These are phyloP conservation scores for Urocyon cinereoargenteus DNA, from an alignment of 2,797 vertebrate genomes.

Conservation along the genomic window DNA sequence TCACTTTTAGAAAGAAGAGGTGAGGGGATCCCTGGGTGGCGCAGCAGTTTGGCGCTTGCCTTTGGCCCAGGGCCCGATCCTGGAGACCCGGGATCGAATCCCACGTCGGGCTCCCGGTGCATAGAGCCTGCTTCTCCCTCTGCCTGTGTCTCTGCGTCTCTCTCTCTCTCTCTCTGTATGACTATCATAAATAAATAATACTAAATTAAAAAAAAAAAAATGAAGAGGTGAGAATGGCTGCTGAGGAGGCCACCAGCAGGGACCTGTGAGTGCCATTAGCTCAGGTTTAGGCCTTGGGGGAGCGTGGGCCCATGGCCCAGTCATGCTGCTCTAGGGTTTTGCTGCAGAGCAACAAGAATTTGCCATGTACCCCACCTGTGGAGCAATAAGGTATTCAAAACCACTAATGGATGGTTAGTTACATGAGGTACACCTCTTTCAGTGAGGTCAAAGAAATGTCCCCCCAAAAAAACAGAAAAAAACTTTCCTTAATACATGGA, in stretches of 20 bases:
- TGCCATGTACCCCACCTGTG: neutral
- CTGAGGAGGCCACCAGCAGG: neutral
- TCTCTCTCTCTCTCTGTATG: too few species aligned
- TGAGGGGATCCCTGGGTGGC: too few species aligned
- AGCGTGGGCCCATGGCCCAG: neutral
- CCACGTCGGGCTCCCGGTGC: too few species aligned
- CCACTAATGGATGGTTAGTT: neutral
- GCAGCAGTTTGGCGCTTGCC: too few species aligned
- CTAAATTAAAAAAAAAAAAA: too few species aligned
- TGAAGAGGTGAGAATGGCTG: neutral
- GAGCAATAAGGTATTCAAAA: neutral
- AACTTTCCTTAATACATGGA: neutral
- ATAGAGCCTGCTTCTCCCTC: too few species aligned
- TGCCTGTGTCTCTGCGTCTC: too few species aligned
- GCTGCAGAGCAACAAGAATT: neutral
- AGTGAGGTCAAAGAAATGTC: neutral
- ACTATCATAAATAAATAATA: too few species aligned
- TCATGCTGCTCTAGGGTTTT: neutral
- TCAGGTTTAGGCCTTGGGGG: neutral
- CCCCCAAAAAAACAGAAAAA: neutral
- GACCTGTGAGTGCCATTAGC: neutral
- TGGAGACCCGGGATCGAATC: too few species aligned
- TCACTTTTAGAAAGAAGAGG: neutral
- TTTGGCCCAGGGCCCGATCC: too few species aligned
- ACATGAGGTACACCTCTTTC: neutral